Evolutionary conservation across 1,140 invertebrate genomes (phyloP), one percentile per base, ranked within the genome.

Genomic region (Zaprionus gabonicus): DNA sequence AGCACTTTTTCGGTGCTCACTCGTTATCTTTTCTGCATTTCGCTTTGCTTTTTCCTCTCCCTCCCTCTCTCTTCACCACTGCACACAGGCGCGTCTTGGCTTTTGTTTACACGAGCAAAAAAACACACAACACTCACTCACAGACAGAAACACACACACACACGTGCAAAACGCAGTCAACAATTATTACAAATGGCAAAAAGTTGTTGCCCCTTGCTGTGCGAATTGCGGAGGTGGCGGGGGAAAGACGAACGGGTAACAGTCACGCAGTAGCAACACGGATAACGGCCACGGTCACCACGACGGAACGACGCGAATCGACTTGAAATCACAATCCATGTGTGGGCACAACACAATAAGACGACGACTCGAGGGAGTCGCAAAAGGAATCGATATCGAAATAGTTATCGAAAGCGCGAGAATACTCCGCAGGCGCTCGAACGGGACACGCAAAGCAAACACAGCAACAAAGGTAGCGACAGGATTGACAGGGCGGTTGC

Each of bases 21-120:
- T 51, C 20, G 46, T 51, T 51, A 51, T 51, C 46, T 51, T 23
- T 51, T 51, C 46, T 25, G 46, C 46, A 51, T 51, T 51, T 51
- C 13, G 13, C 12, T 51, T 25, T 23, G 46, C 12, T 51, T 51
- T 20, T 46, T 17, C 15, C 7, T 17, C 41, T 51, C 17, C 23
- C 41, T 51, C 10, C 10, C 20, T 23, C 20, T 51, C 20, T 13
- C 20, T 51, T 6, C 12, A 4, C 20, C 46, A 51, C 17, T 51
- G 20, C 20, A 23, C 20, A 20, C 46, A 51, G 12, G 9, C 20
- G 20, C 46, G 20, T 51, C 9, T 13, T 46, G n/a, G 46, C 20
- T 25, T 13, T 51, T 51, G 46, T 51, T 51, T 51, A 51, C 46
- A 51, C 46, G 20, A 23, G 20, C 17, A 13, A 25, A 25, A 49